Conservation (phyloP, 2,797 vertebrate genomes). For the Trachurus trachurus region DNA sequence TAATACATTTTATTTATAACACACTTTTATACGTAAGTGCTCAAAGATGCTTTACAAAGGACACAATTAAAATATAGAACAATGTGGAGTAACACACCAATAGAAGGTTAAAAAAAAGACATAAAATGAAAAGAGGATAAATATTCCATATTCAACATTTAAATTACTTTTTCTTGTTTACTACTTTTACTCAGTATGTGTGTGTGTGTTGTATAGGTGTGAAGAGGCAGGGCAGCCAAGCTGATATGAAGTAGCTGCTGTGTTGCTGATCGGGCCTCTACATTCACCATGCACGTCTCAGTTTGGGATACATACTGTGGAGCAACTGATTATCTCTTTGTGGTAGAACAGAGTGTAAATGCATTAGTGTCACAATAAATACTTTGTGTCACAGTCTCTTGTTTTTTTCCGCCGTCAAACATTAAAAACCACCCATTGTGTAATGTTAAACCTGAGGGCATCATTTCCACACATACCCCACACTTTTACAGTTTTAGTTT, state of each 20-base stretch:
- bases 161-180: too few species aligned
- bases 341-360: too few species aligned
- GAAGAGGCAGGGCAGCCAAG: background rate
- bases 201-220: conserved; percentile 5
- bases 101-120: too few species aligned
- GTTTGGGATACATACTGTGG: background rate
- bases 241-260: background rate
- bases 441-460: background rate
- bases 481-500: background rate
- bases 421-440: background rate
- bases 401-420: background rate
- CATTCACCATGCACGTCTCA: background rate
- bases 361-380: background rate
- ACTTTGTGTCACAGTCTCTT: background rate
- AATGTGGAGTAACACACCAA: too few species aligned
- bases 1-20: too few species aligned
- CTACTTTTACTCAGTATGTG: too few species aligned
- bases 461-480: background rate
- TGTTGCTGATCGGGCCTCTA: background rate
- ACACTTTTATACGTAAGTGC: too few species aligned
- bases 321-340: too few species aligned
- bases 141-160: too few species aligned
- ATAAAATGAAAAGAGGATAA: too few species aligned
- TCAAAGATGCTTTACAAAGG: too few species aligned
- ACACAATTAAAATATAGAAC: too few species aligned